Evolutionary conservation across 1,140 invertebrate species (phyloP).

Genomic region (Leptinotarsa texana): DNA sequence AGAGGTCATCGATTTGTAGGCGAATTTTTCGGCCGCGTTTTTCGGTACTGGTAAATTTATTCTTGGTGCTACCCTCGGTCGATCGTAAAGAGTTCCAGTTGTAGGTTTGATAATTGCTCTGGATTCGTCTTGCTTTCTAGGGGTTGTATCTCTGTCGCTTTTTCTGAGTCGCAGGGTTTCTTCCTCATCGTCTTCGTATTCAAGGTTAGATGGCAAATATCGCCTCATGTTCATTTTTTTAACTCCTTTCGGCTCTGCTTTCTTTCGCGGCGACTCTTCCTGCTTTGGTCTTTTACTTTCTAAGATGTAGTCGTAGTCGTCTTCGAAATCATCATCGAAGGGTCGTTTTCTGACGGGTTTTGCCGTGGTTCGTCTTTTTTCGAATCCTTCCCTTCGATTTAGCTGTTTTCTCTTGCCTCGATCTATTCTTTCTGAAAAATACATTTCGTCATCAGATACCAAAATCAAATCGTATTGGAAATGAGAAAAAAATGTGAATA

Average conservation of each 20-base stretch:
- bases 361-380: constrained; percentile 16
- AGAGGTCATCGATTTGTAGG: constrained; percentile 60
- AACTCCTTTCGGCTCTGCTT: constrained; percentile 13
- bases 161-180: constrained; percentile 30
- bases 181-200: constrained; percentile 40
- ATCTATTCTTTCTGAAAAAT: background rate
- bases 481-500: no score
- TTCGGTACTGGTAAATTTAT: constrained; percentile 77
- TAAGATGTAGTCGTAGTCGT: background rate
- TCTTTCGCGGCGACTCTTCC: background rate
- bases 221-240: constrained; percentile 30
- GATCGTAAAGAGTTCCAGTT: constrained; percentile 65
- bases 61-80: constrained; percentile 73
- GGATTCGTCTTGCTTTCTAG: constrained; percentile 45
- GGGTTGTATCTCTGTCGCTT: constrained; percentile 40
- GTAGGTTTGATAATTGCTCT: constrained; percentile 45
- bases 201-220: background rate
- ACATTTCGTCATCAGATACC: background rate
- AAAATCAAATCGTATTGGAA: no score
- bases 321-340: constrained; percentile 21
- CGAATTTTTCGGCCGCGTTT: constrained; percentile 73
- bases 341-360: constrained; percentile 28
- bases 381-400: constrained; percentile 34
- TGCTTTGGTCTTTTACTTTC: background rate
- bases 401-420: constrained; percentile 27